Base-by-base conservation (phyloP, 2,113 vertebrate species). In the Hystrix cristata region DNA sequence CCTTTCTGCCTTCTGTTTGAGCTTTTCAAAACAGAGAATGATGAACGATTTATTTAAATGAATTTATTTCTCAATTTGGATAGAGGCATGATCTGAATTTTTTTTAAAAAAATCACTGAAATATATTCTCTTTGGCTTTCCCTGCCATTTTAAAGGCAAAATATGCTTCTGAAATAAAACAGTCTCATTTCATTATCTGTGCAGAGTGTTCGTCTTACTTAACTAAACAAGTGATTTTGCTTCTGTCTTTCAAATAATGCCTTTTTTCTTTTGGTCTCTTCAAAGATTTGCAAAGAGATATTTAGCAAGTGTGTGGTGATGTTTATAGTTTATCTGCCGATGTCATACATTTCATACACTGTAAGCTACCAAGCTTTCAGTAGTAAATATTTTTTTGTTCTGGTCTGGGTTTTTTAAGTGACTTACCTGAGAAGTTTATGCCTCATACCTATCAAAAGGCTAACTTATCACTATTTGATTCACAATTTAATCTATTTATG, bases 31-130 rank as follows among this genome's bases (percentile, higher is more conserved):
- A 98, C 97, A 97, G 82, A 98, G 97, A 98, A 95, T 51, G 48
- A 95, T 81, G 94, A 97, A 97, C 95, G 3, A 85, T 91, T 97
- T 96, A 95, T 98, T 98, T 98, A 92, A 98, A 98, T 98, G 84
- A 97, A 94, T 85, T 97, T 96, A 95, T 85, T 97, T 97, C 85
- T 92, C 91, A 98, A 96, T 79, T 94, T 97, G 53, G 96, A 93
- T 97, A 87, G 95, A 65, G 18, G 88, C 97, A 96, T 64, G 97
- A 97, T 97, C 96, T 96, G 88, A 95, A 98, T 97, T 97, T 98
- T 98, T 96, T 97, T 97, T 98, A 98, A 95, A 97, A 98, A 98
- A 98, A 96, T 96, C 78, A 95, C 85, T 74, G 72, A 95, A 96
- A 97, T 91, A 91, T 94, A 95, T 96, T 97, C 92, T 90, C 72